Conservation (phyloP, 2,113 vertebrate genomes). For the Python bivittatus region DNA sequence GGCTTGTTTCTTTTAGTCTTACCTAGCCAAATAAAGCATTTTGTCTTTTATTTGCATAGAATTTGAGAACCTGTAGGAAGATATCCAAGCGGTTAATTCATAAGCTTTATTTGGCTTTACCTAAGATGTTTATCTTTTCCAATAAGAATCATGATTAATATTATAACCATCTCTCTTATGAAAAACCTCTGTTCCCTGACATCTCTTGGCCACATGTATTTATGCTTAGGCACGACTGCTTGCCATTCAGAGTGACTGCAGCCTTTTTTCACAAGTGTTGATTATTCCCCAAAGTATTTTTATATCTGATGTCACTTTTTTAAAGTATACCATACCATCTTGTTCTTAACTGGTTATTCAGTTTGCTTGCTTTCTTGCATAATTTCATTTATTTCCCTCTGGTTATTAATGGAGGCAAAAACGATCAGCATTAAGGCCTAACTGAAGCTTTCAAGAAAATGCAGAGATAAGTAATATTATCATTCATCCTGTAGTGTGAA, state of each 20-base stretch:
- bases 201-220: neutral
- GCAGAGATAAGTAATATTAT: neutral
- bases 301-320: neutral
- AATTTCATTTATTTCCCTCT: neutral
- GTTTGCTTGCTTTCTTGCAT: neutral
- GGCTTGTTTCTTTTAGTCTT: neutral
- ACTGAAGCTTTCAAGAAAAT: neutral
- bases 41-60: neutral
- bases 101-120: neutral
- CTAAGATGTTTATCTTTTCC: neutral
- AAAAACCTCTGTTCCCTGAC: neutral
- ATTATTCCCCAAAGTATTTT: neutral
- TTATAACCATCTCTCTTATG: neutral
- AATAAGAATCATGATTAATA: neutral
- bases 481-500: neutral
- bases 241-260: neutral
- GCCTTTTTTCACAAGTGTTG: neutral
- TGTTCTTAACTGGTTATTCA: neutral
- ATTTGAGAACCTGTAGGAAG: neutral
- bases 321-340: neutral
- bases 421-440: neutral
- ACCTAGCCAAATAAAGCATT: neutral
- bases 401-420: constrained; percentile 13
- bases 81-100: neutral
- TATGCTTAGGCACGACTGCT: neutral